phyloP scores from a whole-genome alignment of 2,113 vertebrate species.

The Corvus cornix region DNA sequence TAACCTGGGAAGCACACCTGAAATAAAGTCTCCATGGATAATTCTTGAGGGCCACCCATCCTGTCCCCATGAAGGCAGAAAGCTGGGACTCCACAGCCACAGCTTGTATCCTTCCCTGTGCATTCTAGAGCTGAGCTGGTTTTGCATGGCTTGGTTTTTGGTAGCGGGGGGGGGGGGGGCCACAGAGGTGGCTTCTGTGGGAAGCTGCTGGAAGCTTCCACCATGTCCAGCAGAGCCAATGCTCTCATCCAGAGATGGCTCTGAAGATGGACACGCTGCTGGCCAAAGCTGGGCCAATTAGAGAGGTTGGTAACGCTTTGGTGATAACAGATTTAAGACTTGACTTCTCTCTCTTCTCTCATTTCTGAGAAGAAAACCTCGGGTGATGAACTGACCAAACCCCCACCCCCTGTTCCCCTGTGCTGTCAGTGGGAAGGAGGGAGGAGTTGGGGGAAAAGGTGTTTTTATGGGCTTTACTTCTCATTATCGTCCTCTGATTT shows the following conservation, averaged over 20 bases:
- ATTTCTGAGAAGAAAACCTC: background rate
- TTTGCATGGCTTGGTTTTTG: background rate
- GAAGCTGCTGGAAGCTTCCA: background rate
- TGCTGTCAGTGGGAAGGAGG: background rate
- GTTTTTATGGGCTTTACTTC: background rate
- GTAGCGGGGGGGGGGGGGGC: background rate
- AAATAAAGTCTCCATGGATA: background rate
- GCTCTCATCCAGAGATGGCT: background rate
- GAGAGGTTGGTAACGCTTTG: accelerated
- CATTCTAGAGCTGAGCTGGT: background rate
- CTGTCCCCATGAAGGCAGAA: accelerated
- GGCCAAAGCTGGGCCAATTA: background rate
- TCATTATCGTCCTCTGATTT: background rate
- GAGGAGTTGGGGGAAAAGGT: background rate
- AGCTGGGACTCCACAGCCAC: accelerated
- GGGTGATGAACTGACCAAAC: background rate
- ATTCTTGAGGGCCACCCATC: background rate
- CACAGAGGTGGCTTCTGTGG: too few relatives aligned
- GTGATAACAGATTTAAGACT: background rate
- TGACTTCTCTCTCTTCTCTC: background rate
- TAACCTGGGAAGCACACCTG: accelerated
- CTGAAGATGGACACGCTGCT: background rate
- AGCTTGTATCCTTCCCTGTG: accelerated
- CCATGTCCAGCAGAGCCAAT: background rate
- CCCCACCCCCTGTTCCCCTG: background rate